Percentiles rank a stretch among this genome's conserved stretches.
Evolutionary conservation across 1,140 invertebrate species (phyloP).

Genomic region (Galleria mellonella): DNA sequence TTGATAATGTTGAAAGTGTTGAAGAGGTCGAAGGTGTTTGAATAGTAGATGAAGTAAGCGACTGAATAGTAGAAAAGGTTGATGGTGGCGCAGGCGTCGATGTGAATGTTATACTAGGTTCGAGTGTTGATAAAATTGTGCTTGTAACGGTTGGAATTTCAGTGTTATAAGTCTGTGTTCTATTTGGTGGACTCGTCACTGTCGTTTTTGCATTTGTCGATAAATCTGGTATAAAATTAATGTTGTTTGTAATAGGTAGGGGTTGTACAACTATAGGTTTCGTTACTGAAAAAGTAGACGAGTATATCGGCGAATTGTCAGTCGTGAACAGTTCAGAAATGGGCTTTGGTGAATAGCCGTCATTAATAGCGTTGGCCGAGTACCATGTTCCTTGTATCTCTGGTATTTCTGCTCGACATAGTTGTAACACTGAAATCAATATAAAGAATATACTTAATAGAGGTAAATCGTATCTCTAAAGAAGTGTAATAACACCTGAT

Average conservation of each 20-base stretch:
- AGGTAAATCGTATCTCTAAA: no score
- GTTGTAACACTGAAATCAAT: constrained; percentile 59
- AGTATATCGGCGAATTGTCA: constrained; percentile 2
- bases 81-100: constrained; percentile 1
- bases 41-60: background rate
- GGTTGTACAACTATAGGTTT: constrained; percentile 38
- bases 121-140: constrained; percentile 1
- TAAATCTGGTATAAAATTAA: background rate
- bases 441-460: constrained; percentile 6
- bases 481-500: no score
- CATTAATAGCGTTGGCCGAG: constrained; percentile 55
- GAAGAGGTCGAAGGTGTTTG: constrained; percentile 1
- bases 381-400: constrained; percentile 48
- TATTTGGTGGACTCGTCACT: background rate
- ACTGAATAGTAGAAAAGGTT: constrained; percentile 5
- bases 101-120: background rate
- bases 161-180: background rate
- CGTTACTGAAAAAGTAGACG: constrained; percentile 25
- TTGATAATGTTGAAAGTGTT: constrained; percentile 2
- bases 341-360: constrained; percentile 54
- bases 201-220: background rate
- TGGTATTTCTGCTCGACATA: constrained; percentile 55
- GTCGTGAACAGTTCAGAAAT: constrained; percentile 55
- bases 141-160: background rate
- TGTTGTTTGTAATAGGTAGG: background rate